These are phyloP conservation scores for Apis dorsata DNA, from an alignment of 1,140 invertebrate species.

Conservation along the genomic window DNA sequence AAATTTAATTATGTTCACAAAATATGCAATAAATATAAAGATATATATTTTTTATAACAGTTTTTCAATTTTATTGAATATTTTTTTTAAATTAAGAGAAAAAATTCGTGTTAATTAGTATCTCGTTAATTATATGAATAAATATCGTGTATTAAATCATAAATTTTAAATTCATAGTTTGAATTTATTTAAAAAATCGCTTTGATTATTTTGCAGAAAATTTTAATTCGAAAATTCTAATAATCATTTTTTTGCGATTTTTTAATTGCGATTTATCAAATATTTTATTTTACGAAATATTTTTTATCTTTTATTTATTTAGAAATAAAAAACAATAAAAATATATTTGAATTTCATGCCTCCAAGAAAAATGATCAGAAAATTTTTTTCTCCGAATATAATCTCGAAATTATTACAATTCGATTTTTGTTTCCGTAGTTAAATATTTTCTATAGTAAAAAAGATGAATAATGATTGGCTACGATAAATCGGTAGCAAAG, in stretches of 20 bases:
- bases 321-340: no score
- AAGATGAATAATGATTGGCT: not conserved
- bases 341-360: not conserved
- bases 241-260: not conserved
- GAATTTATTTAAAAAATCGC: not conserved
- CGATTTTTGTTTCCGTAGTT: not conserved
- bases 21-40: no score
- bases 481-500: not conserved
- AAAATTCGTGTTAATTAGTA: no score
- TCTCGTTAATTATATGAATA: not conserved
- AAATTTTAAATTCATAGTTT: not conserved
- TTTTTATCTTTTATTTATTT: not conserved
- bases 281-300: not conserved
- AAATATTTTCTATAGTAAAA: not conserved
- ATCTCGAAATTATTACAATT: not conserved
- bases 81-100: no score
- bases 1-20: no score
- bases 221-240: slow-evolving; percentile 1
- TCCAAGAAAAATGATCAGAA: not conserved
- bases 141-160: not conserved
- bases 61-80: no score
- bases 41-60: no score
- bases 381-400: not conserved
- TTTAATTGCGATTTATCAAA: not conserved
- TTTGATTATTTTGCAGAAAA: slow-evolving; percentile 20